These are phyloP conservation scores for Sinosuthora webbiana DNA, from an alignment of 2,113 vertebrate species.

Conservation along the genomic window DNA sequence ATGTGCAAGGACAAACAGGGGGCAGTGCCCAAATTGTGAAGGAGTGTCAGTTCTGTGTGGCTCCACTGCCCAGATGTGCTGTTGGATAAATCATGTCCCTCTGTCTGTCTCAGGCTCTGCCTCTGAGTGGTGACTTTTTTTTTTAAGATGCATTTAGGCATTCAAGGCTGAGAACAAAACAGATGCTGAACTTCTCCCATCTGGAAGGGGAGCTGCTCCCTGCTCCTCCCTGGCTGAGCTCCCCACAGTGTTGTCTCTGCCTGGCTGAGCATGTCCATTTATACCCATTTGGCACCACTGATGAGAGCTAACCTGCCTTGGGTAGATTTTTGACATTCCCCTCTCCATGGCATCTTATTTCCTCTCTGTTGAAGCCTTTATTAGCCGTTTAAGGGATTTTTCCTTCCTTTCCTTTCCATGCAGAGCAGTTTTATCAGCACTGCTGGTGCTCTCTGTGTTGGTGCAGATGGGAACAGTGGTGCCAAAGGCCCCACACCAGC, in stretches of 20 bases:
- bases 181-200: slow-evolving; percentile 46
- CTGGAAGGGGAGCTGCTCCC: slow-evolving; percentile 38
- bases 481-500: not conserved
- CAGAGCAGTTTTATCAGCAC: not conserved
- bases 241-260: not conserved
- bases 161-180: not conserved
- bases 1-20: not conserved
- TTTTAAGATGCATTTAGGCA: not conserved
- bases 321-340: not conserved
- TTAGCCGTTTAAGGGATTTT: not conserved
- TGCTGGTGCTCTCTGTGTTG: not conserved
- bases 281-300: not conserved
- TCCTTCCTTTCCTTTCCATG: not conserved
- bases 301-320: not conserved
- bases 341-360: not conserved
- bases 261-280: slow-evolving; percentile 28
- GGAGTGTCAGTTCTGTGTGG: not conserved
- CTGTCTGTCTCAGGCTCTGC: not conserved
- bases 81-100: not conserved
- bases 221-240: not conserved
- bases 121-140: not conserved
- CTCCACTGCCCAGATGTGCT: not conserved
- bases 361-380: not conserved
- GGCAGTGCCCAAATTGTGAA: fast-evolving
- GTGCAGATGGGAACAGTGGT: not conserved